Percentiles rank a stretch among this genome's conserved stretches.
phyloP scores from a whole-genome alignment of 2,113 vertebrate species.

The Riparia riparia region DNA sequence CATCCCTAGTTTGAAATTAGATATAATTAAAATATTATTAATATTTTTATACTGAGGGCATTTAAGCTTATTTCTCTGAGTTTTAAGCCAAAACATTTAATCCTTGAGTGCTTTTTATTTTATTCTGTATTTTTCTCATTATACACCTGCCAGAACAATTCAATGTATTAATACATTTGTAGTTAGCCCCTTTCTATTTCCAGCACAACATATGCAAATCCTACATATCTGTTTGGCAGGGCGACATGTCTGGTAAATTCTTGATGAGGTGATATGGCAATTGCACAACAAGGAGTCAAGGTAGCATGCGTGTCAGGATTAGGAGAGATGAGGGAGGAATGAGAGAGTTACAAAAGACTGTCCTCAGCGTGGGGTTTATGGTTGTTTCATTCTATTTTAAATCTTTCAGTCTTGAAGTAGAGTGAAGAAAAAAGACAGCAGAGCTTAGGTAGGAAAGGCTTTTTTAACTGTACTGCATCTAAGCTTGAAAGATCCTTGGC shows the following conservation, averaged over 20 bases:
- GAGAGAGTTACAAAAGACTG: background rate
- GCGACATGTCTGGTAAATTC: conserved; percentile 35
- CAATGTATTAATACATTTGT: background rate
- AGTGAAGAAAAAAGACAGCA: background rate
- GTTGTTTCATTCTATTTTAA: background rate
- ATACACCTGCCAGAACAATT: background rate
- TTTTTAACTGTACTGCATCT: background rate
- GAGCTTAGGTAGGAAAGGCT: background rate
- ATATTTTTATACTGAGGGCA: background rate
- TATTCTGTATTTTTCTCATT: background rate
- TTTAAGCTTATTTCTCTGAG: background rate
- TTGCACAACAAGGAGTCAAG: background rate
- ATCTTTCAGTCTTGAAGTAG: background rate
- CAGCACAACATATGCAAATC: background rate
- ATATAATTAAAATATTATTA: background rate
- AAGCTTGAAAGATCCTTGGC: background rate
- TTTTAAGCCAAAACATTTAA: background rate
- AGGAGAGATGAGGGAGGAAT: background rate
- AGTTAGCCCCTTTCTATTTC: background rate
- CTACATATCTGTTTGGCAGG: background rate
- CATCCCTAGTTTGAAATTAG: background rate
- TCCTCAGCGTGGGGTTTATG: background rate
- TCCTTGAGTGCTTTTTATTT: background rate
- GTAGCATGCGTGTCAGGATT: background rate
- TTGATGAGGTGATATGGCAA: background rate